These are phyloP conservation scores for Papilio demoleus DNA, from an alignment of 2,888 invertebrate species.

Conservation along the genomic window DNA sequence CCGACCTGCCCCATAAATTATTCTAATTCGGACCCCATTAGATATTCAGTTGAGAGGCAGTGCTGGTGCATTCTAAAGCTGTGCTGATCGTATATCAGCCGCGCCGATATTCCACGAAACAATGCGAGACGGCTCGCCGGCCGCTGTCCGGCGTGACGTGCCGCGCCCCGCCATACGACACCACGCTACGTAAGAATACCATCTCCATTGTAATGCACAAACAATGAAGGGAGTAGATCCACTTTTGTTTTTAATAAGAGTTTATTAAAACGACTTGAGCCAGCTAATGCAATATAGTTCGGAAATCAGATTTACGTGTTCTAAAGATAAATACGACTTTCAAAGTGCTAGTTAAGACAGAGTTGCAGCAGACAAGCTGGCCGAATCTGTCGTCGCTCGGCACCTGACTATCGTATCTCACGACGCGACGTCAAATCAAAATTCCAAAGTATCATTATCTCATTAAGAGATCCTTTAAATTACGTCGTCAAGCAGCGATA, in stretches of 20 bases:
- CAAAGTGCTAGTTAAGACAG: background rate
- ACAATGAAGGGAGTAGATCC: constrained; percentile 9
- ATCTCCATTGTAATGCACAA: constrained; percentile 10
- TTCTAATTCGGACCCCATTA: constrained; percentile 80
- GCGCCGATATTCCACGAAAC: constrained; percentile 78
- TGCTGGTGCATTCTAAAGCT: constrained; percentile 77
- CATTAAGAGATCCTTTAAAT: constrained; percentile 38
- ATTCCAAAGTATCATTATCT: constrained; percentile 39
- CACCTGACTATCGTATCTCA: constrained; percentile 8
- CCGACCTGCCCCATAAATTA: constrained; percentile 74
- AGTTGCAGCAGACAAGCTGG: background rate
- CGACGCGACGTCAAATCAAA: constrained; percentile 32
- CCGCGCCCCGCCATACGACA: constrained; percentile 44
- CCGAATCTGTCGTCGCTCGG: background rate
- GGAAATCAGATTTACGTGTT: too few species aligned
- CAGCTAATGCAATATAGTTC: too few species aligned
- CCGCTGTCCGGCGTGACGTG: constrained; percentile 71
- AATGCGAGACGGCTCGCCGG: constrained; percentile 66
- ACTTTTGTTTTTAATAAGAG: background rate
- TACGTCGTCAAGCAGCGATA: constrained; percentile 35
- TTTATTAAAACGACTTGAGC: background rate
- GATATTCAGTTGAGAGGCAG: constrained; percentile 79
- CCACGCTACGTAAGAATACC: constrained; percentile 22
- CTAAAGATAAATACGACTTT: too few species aligned
- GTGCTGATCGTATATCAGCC: constrained; percentile 80